Evolutionary conservation across 2,113 vertebrate species (phyloP).

Genomic region (Hiodon alosoides): DNA sequence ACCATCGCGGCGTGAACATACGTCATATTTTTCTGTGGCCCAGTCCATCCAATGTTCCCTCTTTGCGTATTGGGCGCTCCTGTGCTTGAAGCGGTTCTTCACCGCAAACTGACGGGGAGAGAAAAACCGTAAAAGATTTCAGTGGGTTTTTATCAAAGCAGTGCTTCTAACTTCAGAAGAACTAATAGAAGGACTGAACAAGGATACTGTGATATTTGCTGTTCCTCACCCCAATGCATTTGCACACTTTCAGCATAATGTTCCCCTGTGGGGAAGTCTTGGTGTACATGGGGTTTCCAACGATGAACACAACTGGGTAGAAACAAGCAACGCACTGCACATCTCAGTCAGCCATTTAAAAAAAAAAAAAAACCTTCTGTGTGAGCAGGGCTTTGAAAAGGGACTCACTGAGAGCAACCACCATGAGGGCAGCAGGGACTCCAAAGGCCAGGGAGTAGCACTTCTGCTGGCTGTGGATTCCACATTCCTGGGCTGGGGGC

Average conservation of each 20-base stretch:
- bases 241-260: constrained; percentile 74
- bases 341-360: background rate
- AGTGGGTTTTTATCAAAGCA: background rate
- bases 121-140: background rate
- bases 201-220: background rate
- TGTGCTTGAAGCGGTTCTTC: constrained; percentile 77
- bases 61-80: constrained; percentile 69
- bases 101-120: constrained; percentile 76
- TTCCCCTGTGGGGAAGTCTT: constrained; percentile 85
- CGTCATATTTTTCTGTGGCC: constrained; percentile 84
- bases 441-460: constrained; percentile 93
- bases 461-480: constrained; percentile 68
- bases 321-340: constrained; percentile 17
- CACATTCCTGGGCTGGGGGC: constrained; percentile 73
- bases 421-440: constrained; percentile 86
- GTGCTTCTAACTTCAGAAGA: background rate
- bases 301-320: constrained; percentile 79
- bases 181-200: background rate
- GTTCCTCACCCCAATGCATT: constrained; percentile 81
- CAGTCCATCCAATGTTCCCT: constrained; percentile 94
- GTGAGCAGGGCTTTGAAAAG: background rate
- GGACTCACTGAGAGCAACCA: constrained; percentile 75
- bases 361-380: background rate
- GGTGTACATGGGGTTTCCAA: constrained; percentile 83
- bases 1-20: constrained; percentile 51